phyloP scores from a whole-genome alignment of 2,113 vertebrate species.

The Oophaga pumilio region DNA sequence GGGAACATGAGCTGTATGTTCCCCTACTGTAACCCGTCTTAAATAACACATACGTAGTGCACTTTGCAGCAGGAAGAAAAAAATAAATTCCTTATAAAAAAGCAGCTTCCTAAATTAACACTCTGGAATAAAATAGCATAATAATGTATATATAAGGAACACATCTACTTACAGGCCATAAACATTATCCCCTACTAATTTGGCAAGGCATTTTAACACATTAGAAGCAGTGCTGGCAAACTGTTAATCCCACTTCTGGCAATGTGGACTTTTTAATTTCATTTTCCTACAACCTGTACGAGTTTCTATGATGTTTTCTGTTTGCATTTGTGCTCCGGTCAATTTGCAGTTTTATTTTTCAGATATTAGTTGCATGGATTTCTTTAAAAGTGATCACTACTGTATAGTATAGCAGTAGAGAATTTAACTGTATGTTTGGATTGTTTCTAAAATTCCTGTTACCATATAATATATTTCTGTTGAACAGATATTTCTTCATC shows the following conservation, averaged over 20 bases:
- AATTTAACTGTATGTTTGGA: no score
- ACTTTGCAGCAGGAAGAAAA: constrained; percentile 34
- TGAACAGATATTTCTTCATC: no score
- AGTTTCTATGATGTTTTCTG: background rate
- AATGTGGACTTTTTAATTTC: constrained; percentile 26
- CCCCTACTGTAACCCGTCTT: constrained; percentile 43
- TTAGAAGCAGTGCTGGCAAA: constrained; percentile 3
- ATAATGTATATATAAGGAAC: constrained; percentile 32
- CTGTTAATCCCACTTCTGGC: constrained; percentile 29
- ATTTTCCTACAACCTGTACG: background rate
- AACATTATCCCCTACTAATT: constrained; percentile 34
- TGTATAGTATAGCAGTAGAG: no score
- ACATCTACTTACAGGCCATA: constrained; percentile 28
- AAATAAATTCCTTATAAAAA: constrained; percentile 29
- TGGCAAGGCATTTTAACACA: constrained; percentile 34
- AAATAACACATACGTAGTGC: constrained; percentile 43
- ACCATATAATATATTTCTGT: no score
- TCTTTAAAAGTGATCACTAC: constrained; percentile 34
- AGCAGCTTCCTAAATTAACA: constrained; percentile 42
- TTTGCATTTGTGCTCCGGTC: background rate
- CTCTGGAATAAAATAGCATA: constrained; percentile 29
- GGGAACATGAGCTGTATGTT: constrained; percentile 37
- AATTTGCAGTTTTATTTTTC: background rate
- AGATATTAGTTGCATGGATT: background rate
- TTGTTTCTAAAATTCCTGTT: no score